Percentiles rank a stretch among this genome's conserved stretches.
Conservation (phyloP, 1,140 invertebrate genomes). For the Ephestia elutella region DNA sequence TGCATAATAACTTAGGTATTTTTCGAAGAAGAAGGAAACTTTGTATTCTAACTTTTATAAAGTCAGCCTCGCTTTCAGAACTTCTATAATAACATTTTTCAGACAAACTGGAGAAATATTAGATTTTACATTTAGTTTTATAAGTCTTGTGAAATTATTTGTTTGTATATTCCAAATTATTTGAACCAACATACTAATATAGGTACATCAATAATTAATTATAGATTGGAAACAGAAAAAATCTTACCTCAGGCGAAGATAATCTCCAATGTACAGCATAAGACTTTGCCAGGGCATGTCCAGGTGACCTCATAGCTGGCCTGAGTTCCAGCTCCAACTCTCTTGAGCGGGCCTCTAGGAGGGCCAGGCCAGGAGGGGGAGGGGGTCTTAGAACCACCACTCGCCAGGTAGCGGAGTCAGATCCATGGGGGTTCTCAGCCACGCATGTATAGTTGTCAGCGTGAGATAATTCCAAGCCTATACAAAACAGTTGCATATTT, state of each 20-base stretch:
- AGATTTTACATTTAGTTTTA: too few relatives aligned
- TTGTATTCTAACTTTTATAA: too few relatives aligned
- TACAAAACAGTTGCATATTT: constrained; percentile 17
- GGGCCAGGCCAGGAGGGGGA: constrained; percentile 77
- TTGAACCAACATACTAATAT: too few relatives aligned
- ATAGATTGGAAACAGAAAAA: too few relatives aligned
- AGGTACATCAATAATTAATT: too few relatives aligned
- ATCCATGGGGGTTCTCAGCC: constrained; percentile 88
- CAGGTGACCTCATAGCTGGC: constrained; percentile 64
- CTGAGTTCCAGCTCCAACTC: constrained; percentile 79
- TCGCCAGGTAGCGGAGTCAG: constrained; percentile 86
- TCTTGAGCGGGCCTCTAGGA: constrained; percentile 77
- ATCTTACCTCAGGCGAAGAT: constrained; percentile 55
- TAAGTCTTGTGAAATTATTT: too few relatives aligned
- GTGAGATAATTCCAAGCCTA: constrained; percentile 75
- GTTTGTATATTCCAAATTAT: too few relatives aligned
- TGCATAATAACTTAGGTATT: too few relatives aligned
- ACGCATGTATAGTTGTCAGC: constrained; percentile 91
- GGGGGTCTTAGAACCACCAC: constrained; percentile 86
- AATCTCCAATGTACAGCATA: constrained; percentile 62
- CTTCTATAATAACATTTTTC: too few relatives aligned
- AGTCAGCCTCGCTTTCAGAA: too few relatives aligned
- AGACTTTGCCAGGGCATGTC: constrained; percentile 56
- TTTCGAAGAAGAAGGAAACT: too few relatives aligned
- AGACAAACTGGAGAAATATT: too few relatives aligned